phyloP scores from a whole-genome alignment of 2,797 vertebrate genomes.

The Furcifer pardalis region DNA sequence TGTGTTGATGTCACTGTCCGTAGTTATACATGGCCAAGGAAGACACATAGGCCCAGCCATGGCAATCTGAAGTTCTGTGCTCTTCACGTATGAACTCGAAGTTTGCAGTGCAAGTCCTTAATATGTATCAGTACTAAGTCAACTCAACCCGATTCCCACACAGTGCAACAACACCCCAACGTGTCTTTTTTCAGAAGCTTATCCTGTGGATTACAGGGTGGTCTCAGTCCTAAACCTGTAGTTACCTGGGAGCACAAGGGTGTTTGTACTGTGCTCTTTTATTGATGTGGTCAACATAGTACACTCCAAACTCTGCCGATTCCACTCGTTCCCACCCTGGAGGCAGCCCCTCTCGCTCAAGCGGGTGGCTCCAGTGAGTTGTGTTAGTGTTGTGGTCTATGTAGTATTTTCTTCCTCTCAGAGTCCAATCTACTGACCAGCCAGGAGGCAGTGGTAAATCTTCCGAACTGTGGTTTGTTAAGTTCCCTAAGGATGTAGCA shows the following conservation, averaged over 20 bases:
- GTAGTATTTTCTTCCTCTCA: slow-evolving; percentile 96
- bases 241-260: slow-evolving; percentile 95
- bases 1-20: no score
- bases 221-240: no score
- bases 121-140: no score
- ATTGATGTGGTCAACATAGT: slow-evolving; percentile 97
- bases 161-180: no score
- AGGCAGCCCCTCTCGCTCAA: slow-evolving; percentile 95
- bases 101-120: no score
- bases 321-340: slow-evolving; percentile 98
- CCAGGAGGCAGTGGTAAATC: slow-evolving; percentile 92
- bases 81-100: no score
- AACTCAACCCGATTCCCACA: no score
- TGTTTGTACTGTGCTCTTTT: slow-evolving; percentile 96
- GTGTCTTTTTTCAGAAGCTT: no score
- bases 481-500: slow-evolving; percentile 96
- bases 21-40: no score
- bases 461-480: slow-evolving; percentile 89
- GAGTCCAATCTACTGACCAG: slow-evolving; percentile 98
- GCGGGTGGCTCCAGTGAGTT: slow-evolving; percentile 97
- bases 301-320: slow-evolving; percentile 93
- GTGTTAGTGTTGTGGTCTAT: slow-evolving; percentile 99
- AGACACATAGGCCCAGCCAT: no score
- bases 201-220: no score
- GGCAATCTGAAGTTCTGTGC: no score